A percentile compares a stretch with the other conserved stretches of the same genome.
These are phyloP conservation scores for Dipodomys stephensi DNA, from an alignment of 2,113 vertebrate genomes.

Conservation along the genomic window DNA sequence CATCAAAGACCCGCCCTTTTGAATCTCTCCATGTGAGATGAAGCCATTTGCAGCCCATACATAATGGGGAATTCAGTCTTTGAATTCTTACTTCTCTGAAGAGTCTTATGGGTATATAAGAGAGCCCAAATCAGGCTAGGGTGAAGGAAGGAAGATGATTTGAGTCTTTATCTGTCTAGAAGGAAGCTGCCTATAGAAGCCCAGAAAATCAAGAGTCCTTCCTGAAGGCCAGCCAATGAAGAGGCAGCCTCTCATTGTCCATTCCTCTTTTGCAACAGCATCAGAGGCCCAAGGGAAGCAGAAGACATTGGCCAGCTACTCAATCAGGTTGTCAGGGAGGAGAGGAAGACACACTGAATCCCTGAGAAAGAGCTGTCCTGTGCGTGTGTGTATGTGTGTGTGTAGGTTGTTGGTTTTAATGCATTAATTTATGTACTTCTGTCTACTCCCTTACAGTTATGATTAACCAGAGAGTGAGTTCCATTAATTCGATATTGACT, in stretches of 20 bases:
- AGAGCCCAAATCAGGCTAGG: background rate
- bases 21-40: background rate
- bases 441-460: background rate
- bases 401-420: background rate
- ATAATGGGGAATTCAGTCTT: background rate
- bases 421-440: background rate
- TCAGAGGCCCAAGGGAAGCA: too few species aligned
- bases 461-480: background rate
- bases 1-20: slow-evolving; percentile 7
- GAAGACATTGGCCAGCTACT: background rate
- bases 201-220: background rate
- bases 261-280: background rate
- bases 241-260: background rate
- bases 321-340: background rate
- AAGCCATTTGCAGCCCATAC: background rate
- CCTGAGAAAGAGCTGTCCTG: too few species aligned
- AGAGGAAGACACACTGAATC: background rate
- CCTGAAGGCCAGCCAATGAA: background rate
- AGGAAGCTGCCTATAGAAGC: background rate
- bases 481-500: background rate
- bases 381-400: background rate
- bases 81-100: slow-evolving; percentile 1
- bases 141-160: background rate
- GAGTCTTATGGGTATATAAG: background rate
- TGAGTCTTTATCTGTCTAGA: background rate